A percentile compares a stretch with the other conserved stretches of the same genome.
Evolutionary conservation across 64 coral and sea anemone genomes (phyloP).

Genomic region (Pocillopora verrucosa): DNA sequence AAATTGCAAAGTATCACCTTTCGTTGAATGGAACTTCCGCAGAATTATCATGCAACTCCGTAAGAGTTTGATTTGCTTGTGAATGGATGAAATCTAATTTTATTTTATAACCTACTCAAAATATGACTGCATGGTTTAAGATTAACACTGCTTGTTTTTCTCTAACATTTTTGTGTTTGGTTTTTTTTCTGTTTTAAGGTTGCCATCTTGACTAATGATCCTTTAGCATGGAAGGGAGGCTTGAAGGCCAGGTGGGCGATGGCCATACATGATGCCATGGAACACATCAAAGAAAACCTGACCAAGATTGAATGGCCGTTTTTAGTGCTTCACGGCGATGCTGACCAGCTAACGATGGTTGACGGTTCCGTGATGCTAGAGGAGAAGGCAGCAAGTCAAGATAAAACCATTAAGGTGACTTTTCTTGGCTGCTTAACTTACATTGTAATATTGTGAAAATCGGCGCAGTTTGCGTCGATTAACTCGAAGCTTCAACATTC

Average conservation of each 20-base stretch:
- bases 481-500: too few species aligned
- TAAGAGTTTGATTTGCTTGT: too few species aligned
- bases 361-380: slow-evolving; percentile 52
- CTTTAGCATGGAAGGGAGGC: slow-evolving; percentile 58
- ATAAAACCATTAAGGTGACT: slow-evolving; percentile 71
- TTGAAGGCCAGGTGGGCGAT: slow-evolving; percentile 59
- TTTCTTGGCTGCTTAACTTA: not conserved
- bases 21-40: too few species aligned
- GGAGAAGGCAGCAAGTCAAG: slow-evolving; percentile 61
- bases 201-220: slow-evolving; percentile 27
- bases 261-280: slow-evolving; percentile 29
- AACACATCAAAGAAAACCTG: slow-evolving; percentile 19
- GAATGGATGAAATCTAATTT: too few species aligned
- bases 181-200: slow-evolving; percentile 21
- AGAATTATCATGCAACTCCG: too few species aligned
- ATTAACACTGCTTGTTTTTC: not conserved
- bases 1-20: too few species aligned
- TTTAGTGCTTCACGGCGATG: slow-evolving; percentile 60
- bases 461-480: too few species aligned
- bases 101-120: too few species aligned
- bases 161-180: not conserved
- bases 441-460: not conserved
- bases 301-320: slow-evolving; percentile 65
- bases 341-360: slow-evolving; percentile 43
- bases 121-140: too few species aligned